A percentile compares a stretch with the other conserved stretches of the same genome.
Conservation (phyloP, 2,888 invertebrate genomes). For the Eupithecia vulgata region DNA sequence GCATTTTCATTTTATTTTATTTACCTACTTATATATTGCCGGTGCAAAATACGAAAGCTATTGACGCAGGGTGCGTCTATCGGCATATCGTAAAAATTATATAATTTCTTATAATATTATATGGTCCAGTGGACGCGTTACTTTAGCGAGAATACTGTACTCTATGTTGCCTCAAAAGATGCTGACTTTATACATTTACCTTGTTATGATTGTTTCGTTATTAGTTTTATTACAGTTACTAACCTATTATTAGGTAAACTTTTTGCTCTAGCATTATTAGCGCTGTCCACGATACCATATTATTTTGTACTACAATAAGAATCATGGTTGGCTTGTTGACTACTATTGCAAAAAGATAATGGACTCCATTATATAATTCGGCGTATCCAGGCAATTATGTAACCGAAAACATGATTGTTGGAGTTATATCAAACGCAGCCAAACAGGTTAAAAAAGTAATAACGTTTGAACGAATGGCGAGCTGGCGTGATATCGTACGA, state of each 20-base stretch:
- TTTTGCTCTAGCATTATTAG: constrained; percentile 1
- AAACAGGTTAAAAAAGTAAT: constrained; percentile 45
- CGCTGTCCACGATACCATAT: background rate
- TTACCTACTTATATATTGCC: no score
- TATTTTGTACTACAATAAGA: constrained; percentile 6
- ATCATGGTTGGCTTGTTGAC: constrained; percentile 19
- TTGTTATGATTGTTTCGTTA: background rate
- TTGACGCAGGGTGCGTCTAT: no score
- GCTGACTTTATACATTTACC: background rate
- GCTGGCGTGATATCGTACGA: constrained; percentile 73
- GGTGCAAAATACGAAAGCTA: no score
- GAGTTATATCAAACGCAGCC: constrained; percentile 38
- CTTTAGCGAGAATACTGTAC: background rate
- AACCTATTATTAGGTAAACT: constrained; percentile 4
- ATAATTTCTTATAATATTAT: no score
- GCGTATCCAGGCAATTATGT: constrained; percentile 34
- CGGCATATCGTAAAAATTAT: no score
- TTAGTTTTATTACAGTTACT: constrained; percentile 3
- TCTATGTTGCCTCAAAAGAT: background rate
- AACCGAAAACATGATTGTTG: constrained; percentile 38
- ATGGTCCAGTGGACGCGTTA: no score
- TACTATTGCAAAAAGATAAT: constrained; percentile 37
- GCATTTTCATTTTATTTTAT: no score
- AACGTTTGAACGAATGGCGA: constrained; percentile 53
- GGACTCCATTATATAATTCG: constrained; percentile 36